Percentiles rank a stretch among this genome's conserved stretches.
phyloP scores from a whole-genome alignment of 2,888 invertebrate species.

The Phaonia tiefii region DNA sequence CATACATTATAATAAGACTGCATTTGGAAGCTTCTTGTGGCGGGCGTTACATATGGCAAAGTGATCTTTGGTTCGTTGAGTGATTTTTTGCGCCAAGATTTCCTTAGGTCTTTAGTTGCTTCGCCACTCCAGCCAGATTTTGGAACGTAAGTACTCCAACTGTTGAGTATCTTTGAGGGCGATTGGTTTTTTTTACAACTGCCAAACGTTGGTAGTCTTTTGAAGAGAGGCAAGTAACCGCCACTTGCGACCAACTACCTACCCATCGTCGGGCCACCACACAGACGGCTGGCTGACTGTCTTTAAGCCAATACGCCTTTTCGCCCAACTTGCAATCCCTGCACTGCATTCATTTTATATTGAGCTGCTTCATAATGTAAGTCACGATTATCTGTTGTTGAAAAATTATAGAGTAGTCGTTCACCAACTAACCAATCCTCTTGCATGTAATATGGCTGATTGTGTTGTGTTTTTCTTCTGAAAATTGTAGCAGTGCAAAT shows the following conservation, averaged over 20 bases:
- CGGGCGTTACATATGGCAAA: slow-evolving; percentile 13
- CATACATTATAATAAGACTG: too few species aligned
- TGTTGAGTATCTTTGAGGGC: too few species aligned
- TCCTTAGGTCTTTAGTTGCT: not conserved
- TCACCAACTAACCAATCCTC: not conserved
- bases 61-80: not conserved
- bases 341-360: too few species aligned
- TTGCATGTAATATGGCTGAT: slow-evolving; percentile 1
- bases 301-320: not conserved
- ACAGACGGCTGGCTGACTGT: slow-evolving; percentile 36
- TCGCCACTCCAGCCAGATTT: slow-evolving; percentile 16
- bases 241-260: too few species aligned
- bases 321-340: not conserved
- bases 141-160: too few species aligned
- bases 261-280: too few species aligned
- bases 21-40: too few species aligned
- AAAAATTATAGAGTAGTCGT: slow-evolving; percentile 31
- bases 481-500: too few species aligned
- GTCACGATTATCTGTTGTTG: slow-evolving; percentile 67
- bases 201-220: too few species aligned
- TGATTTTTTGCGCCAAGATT: not conserved
- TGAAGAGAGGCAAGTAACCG: too few species aligned
- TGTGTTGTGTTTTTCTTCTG: too few species aligned
- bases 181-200: too few species aligned
- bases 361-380: slow-evolving; percentile 65